Base-by-base conservation (phyloP, 2,888 invertebrate species). In the Apamea monoglypha region DNA sequence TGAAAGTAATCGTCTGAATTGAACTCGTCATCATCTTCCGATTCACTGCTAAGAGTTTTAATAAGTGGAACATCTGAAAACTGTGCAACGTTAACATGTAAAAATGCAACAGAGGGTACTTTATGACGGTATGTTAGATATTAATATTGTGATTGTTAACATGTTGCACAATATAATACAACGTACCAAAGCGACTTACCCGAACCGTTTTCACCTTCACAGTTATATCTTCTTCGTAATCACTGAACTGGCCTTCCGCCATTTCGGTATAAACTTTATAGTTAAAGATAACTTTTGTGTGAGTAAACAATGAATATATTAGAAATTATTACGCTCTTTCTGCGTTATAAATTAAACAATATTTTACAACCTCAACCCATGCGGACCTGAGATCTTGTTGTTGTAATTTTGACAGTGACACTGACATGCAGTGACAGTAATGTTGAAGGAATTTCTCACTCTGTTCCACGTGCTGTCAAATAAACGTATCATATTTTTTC, bases 1-100 rank as follows among this genome's bases (percentile, higher is more conserved):
- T 95, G 93, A 85, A 95, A 96, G 82, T 94, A 96, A 1, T 96
- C 96, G 82, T 96, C 96, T 0, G 96, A 97, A 88, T 96, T 92
- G 4, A 95, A 83, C 4, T 94, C 94, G 67, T 95, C 92, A 50
- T 94, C 93, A 74, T 94, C 93, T 78, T 94, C 93, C 59, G 92
- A 91, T 81, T 91, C 92, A 84, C 91, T 94, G 74, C 91, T 93
- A 4, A 93, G 82, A 53, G 87, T 92, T 88, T 91, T 94, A 25
- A 94, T 92, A 80, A 94, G 88, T 32, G 94, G 95, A 16, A 90
- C 83, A 70, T 95, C 96, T 89, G 95, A 92, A 94, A 96, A 96
- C 96, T 97, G 87, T 14, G 3, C 29, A 76, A 78, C 25, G 18
- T 25, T 40, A n/a, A 47, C 10, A 16, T 77, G 4, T 77, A 21